Percentiles rank a stretch among this genome's conserved stretches.
Conservation (phyloP, 2,888 invertebrate species). For the Aleiodes testaceus region DNA sequence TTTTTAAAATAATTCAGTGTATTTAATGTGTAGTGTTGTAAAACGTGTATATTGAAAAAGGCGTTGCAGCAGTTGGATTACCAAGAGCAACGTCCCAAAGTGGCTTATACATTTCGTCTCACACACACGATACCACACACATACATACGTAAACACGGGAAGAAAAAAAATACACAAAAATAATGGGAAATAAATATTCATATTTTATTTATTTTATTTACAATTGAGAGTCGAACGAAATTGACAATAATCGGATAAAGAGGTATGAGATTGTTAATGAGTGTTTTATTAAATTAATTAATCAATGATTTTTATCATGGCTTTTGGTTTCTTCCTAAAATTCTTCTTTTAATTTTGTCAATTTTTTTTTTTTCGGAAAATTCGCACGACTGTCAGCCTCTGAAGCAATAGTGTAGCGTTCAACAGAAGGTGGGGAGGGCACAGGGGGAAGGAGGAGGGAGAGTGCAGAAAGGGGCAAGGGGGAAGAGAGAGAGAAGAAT, state of each 20-base stretch:
- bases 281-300: too few relatives aligned
- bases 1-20: background rate
- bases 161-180: too few relatives aligned
- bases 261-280: too few relatives aligned
- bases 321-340: too few relatives aligned
- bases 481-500: constrained; percentile 25
- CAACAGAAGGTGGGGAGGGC: background rate
- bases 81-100: constrained; percentile 43
- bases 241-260: too few relatives aligned
- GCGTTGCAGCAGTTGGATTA: constrained; percentile 45
- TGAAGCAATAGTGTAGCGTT: background rate
- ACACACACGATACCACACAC: constrained; percentile 2
- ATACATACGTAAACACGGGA: background rate
- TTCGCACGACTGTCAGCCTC: too few relatives aligned
- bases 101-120: constrained; percentile 15
- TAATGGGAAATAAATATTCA: too few relatives aligned
- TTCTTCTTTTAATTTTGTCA: too few relatives aligned
- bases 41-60: constrained; percentile 28
- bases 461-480: background rate
- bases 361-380: too few relatives aligned
- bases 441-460: constrained; percentile 14
- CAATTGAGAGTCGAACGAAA: too few relatives aligned
- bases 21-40: constrained; percentile 12
- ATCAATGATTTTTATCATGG: too few relatives aligned
- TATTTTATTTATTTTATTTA: too few relatives aligned